These are phyloP conservation scores for Adineta ricciae DNA, from an alignment of 2,888 invertebrate species.

Conservation along the genomic window DNA sequence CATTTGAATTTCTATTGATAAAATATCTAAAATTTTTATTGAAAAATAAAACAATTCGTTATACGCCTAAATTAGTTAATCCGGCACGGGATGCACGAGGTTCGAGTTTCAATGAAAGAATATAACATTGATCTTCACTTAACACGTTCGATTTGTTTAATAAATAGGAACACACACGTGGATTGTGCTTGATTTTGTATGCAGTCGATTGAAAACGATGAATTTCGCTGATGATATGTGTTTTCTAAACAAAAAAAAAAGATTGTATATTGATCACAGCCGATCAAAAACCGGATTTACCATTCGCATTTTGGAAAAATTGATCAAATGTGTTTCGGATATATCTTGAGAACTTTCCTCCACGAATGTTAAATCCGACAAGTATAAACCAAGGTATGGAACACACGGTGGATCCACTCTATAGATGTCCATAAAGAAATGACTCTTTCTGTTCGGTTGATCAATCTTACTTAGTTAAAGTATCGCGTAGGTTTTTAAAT, in stretches of 20 bases:
- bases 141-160: constrained; percentile 64
- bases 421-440: neutral
- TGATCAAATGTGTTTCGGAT: constrained; percentile 75
- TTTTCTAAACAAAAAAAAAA: constrained; percentile 53
- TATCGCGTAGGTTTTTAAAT: constrained; percentile 73
- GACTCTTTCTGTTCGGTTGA: too few species aligned
- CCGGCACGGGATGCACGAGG: constrained; percentile 59
- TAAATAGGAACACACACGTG: constrained; percentile 62
- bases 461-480: constrained; percentile 43
- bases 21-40: neutral
- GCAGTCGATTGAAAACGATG: constrained; percentile 79
- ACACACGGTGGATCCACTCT: constrained; percentile 60
- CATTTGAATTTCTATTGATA: neutral
- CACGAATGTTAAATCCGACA: constrained; percentile 79
- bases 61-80: neutral
- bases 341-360: constrained; percentile 83
- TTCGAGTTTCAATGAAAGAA: constrained; percentile 70
- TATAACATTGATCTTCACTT: constrained; percentile 70
- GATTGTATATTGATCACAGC: too few species aligned
- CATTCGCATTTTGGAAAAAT: constrained; percentile 90
- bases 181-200: constrained; percentile 75
- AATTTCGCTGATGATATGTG: constrained; percentile 80
- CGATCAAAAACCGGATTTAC: neutral
- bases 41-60: neutral
- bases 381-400: constrained; percentile 64